Evolutionary conservation across 2,888 invertebrate genomes (phyloP), one percentile per base, ranked within the genome.

Genomic region (Caenorhabditis japonica): DNA sequence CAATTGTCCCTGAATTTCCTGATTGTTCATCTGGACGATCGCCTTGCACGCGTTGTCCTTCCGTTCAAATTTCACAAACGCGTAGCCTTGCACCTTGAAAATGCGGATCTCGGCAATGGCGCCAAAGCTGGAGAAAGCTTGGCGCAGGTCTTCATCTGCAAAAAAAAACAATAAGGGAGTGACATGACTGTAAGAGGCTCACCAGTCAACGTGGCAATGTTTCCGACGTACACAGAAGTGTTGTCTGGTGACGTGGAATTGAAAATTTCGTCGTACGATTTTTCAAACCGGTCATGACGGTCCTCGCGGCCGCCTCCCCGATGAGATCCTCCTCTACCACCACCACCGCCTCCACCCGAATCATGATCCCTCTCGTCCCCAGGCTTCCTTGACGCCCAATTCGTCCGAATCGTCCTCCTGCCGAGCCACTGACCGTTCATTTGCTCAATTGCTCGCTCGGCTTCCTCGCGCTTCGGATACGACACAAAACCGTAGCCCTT

Each of bases 341-440:
- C 51, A 13, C 51, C 19, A 7, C 30, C 51, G 3, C 33, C 17
- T 17, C 49, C 15, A 17, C 34, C 49, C 13, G 34, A 41, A 17
- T 39, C 15, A 7, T 62, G 52, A 7, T 44, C 5, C 25, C 74
- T 88, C n/a, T 56, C 60, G 15, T 76, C 89, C 52, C 94, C 93
- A 43, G 95, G 93, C 90, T 95, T 95, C 87, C 96, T 92, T 69
- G 95, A 97, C 44, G 97, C 97, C 99, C 99, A 99, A 90, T 99
- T 99, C 84, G 99, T 99, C 88, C 99, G 93, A 90, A 99, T 99
- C 85, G 96, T 89, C 81, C 97, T 92, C 62, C 95, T 94, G 36
- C 99, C 99, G 79, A 99, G 91, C 97, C 97, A 99, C 89, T 97
- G 97, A 19, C 99, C 99, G 89, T 99, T 99, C 99, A 99, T 99